These are phyloP conservation scores for Anas platyrhynchos DNA, from an alignment of 2,113 vertebrate species.

Conservation along the genomic window DNA sequence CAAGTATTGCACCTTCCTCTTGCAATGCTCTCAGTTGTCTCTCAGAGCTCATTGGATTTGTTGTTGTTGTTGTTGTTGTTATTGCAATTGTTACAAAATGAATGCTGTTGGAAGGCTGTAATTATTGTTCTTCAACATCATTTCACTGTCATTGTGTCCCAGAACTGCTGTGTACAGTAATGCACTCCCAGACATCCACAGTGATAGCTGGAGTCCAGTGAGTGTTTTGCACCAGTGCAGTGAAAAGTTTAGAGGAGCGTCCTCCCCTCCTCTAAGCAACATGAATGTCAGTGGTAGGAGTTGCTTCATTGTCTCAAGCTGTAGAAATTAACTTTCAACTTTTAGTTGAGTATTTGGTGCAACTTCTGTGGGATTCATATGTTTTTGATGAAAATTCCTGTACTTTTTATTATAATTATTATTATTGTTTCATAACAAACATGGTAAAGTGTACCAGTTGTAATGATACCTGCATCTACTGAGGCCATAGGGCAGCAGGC, in stretches of 20 bases:
- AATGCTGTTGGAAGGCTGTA: background rate
- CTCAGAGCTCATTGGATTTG: background rate
- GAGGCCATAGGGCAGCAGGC: background rate
- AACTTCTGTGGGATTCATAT: background rate
- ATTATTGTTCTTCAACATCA: background rate
- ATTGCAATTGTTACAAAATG: background rate
- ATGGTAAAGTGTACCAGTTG: background rate
- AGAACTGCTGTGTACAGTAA: background rate
- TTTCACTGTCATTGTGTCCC: accelerated
- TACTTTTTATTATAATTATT: background rate
- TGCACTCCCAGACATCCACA: background rate
- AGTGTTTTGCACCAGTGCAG: background rate
- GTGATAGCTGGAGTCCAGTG: background rate
- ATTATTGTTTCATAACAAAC: background rate
- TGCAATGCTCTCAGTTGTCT: background rate
- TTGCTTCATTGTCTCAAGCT: background rate
- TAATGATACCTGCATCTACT: background rate
- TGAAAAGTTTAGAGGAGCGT: background rate
- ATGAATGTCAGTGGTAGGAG: background rate
- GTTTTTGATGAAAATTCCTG: background rate
- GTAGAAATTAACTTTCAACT: background rate
- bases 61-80: background rate
- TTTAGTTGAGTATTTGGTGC: background rate
- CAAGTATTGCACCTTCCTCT: background rate
- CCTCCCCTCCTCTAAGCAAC: background rate